These are phyloP conservation scores for Nyctibius grandis DNA, from an alignment of 2,797 vertebrate genomes.

Conservation along the genomic window DNA sequence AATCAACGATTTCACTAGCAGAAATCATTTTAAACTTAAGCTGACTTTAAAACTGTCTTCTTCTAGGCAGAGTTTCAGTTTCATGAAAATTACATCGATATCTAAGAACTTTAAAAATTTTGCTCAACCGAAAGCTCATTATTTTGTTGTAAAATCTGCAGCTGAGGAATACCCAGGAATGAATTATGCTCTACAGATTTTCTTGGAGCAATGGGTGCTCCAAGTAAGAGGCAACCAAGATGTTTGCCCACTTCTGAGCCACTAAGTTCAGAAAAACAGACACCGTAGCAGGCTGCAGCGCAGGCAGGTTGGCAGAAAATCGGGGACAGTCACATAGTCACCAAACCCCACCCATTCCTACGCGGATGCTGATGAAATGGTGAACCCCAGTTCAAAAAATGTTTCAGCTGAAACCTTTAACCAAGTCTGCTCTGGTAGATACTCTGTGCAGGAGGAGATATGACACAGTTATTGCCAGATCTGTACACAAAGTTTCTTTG, in stretches of 20 bases:
- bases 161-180: neutral
- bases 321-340: neutral
- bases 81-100: neutral
- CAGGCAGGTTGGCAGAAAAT: neutral
- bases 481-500: neutral
- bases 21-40: neutral
- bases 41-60: neutral
- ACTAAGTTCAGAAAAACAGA: neutral
- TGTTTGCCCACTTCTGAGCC: neutral
- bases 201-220: neutral
- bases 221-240: neutral
- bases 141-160: neutral
- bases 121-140: neutral
- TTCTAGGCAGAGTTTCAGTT: neutral
- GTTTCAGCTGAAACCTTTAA: neutral
- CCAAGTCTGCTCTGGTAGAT: neutral
- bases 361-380: rapidly evolving
- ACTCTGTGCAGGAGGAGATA: neutral
- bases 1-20: neutral
- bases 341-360: neutral
- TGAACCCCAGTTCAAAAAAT: neutral
- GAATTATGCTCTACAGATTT: neutral
- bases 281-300: rapidly evolving
- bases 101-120: neutral
- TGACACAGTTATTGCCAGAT: neutral